Evolutionary conservation across 2,888 invertebrate genomes (phyloP), one percentile per base, ranked within the genome.

Genomic region (Odontomyia ornata): DNA sequence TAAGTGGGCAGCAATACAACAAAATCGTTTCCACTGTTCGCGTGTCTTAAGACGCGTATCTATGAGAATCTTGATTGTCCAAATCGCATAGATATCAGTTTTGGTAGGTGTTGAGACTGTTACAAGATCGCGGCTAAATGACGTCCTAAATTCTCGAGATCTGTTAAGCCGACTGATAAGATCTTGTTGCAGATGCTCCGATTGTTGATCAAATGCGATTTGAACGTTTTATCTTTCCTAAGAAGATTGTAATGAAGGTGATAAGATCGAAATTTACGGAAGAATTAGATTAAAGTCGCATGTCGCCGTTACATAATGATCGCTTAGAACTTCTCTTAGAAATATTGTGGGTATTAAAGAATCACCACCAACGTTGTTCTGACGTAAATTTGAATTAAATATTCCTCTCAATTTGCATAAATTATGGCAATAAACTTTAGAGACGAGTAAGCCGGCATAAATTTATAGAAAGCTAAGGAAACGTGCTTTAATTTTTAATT

Each of bases 1-100:
- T 36, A 65, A 65, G 65, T 65, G 65, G 65, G 65, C 65, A 13
- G 65, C 30, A 27, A n/a, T 65, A 65, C 65, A 65, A 18, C 36
- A 65, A 62, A 65, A 65, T 65, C 36, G 28, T 65, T 27, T 65
- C 27, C 36, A 36, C 13, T 60, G 52, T 52, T 52, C 18, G 4
- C 15, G 3, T 3, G 65, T 11, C 4, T 27, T 11, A 65, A 36
- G 15, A 27, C 4, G 9, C 4, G 36, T 36, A 65, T 36, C 65
- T 65, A 15, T 36, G 18, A 21, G 27, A 65, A 65, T 36, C 18
- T 30, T 28, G 27, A 30, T 36, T 1, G 65, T 15, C 36, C 4
- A 27, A 11, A 15, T 4, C 52, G 2, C 15, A 30, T 28, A 18
- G 5, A 30, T 36, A 43, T n/a, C 36, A n/a, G 30, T 18, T 65